Percentiles rank a stretch among this genome's conserved stretches.
Evolutionary conservation across 2,888 invertebrate genomes (phyloP).

Genomic region (Acronicta psi): DNA sequence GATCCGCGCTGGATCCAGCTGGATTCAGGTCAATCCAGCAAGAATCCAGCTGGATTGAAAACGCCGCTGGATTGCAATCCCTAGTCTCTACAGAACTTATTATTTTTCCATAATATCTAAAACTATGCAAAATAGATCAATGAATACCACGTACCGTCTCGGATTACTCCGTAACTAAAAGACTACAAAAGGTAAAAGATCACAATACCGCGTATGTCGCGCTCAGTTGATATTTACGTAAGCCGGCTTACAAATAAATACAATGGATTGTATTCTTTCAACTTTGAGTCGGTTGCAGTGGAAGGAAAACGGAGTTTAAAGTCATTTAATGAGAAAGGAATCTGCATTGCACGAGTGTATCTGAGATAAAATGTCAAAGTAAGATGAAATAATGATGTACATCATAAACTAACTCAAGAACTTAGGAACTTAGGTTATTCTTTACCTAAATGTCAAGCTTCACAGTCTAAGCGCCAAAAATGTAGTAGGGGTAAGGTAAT

Average conservation of each 20-base stretch:
- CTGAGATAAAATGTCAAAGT: not conserved
- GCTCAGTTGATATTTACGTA: not conserved
- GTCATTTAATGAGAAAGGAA: not conserved
- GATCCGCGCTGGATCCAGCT: too few species aligned
- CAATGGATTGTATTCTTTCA: not conserved
- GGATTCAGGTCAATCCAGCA: too few species aligned
- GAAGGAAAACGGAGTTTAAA: not conserved
- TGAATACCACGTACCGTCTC: conserved; percentile 8
- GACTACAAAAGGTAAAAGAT: conserved; percentile 10
- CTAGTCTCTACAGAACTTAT: too few species aligned
- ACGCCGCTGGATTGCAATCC: too few species aligned
- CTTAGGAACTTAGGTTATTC: too few species aligned
- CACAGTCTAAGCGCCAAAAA: too few species aligned
- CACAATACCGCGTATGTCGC: not conserved
- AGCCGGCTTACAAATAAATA: conserved; percentile 1
- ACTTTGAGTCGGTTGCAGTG: not conserved
- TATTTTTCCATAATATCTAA: too few species aligned
- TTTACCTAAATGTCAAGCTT: too few species aligned
- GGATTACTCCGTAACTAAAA: conserved; percentile 13
- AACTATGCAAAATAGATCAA: not conserved
- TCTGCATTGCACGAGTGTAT: not conserved
- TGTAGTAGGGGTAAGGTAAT: too few species aligned
- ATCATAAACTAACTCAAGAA: too few species aligned
- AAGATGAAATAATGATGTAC: not conserved
- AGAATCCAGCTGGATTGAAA: too few species aligned